Evolutionary conservation across 2,797 vertebrate genomes (phyloP), one percentile per base, ranked within the genome.

Genomic region (Gymnothorax javanicus): DNA sequence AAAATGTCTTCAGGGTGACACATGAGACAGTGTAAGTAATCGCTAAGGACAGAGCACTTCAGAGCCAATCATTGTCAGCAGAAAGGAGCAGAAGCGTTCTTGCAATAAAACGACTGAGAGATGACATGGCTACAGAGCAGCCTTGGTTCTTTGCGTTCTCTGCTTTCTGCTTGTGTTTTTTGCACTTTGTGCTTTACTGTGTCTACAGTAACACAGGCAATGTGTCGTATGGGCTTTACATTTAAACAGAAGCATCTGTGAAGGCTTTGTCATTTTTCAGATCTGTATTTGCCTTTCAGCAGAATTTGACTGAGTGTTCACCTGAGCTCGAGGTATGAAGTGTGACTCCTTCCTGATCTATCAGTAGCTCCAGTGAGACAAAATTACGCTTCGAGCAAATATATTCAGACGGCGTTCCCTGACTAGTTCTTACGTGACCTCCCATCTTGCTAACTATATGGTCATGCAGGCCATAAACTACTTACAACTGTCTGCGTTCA

Each of bases 21-120:
- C 93, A 90, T 93, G 89, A 87, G 87, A 84, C 92, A 88, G 69
- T 89, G 91, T 86, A 90, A 89, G 93, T 92, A 93, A 95, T 95
- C 87, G 75, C 71, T 5, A 8, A 84, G 90, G 91, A 92, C 88
- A 71, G 90, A 90, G 92, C 91, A 91, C 91, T 94, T 95, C 93
- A 95, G 95, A 94, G 95, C 93, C 94, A 89, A 93, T 92, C 90
- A 75, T 27, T 84, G 83, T 84, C 33, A 84, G 7, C 58, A 0
- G 4, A 8, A 7, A 64, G 33, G 59, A 67, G 59, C 77, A 56
- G 50, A 17, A 81, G 77, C 77, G 7, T 7, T 23, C 77, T 56
- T 20, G 4, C 11, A 81, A 56, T 12, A 20, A 54, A 81, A 56
- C 50, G 43, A 52, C 75, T 79, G 75, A 79, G 17, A 7, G 54